Evolutionary conservation across 92 coral and sea anemone genomes (phyloP), one percentile per base, ranked within the genome.

Genomic region (Zoanthus gigantus): DNA sequence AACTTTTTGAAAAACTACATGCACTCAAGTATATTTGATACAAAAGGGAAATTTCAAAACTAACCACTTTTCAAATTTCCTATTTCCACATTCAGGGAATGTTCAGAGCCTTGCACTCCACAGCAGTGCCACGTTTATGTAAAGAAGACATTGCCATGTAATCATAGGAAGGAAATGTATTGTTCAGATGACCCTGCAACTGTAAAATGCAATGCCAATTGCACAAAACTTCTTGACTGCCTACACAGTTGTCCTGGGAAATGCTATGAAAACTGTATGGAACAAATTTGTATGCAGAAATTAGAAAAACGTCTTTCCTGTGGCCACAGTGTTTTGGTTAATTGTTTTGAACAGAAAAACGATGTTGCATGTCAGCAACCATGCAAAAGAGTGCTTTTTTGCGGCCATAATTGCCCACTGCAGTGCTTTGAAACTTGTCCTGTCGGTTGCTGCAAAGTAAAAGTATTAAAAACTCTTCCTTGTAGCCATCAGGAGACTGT

Each of bases 401-500:
- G 95, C 77, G 88, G 88, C 53, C 95, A 94, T 61, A 58, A 42
- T 17, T 94, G 98, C 77, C 86, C 83, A 32, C 85, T 83, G 0
- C 31, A 81, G 68, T 89, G 92, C 57, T 74, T 75, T 31, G 84
- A 89, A n/a, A 12, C 72, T 76, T 83, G 92, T 65, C 34, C 88
- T 54, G 31, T 34, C 31, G 5, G 31, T 16, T 6, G 83, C 71
- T 79, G 84, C 72, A 42, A 34, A 16, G 71, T 37, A 6, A 17
- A 13, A 37, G 91, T 93, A 30, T 66, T 13, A 30, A 95, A 93
- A 63, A 71, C 77, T 29, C 86, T 93, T 0, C 87, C 92, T 2
- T 95, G 98, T 88, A 90, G 90, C 68, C 96, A 95, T 82, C 63
- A 69, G 57, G 68, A 87, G 37, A 37, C 57, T 54, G 73, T 94